phyloP scores from a whole-genome alignment of 2,797 vertebrate species.

The Margarornis squamiger region DNA sequence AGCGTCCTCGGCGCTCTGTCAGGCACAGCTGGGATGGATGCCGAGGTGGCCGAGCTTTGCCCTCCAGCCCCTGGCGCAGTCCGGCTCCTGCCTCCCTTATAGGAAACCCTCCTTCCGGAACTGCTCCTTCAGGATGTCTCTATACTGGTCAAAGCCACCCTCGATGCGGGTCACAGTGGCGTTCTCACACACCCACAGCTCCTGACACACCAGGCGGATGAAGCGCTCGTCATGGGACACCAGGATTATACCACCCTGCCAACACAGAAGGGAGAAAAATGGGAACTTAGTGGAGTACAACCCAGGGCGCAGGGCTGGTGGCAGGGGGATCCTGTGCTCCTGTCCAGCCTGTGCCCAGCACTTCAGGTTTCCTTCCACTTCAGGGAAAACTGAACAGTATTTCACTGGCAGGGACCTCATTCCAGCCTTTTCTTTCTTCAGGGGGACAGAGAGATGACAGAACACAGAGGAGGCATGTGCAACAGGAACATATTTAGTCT shows the following conservation, averaged over 20 bases:
- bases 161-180: slow-evolving; percentile 85
- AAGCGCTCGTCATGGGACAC: slow-evolving; percentile 95
- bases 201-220: slow-evolving; percentile 91
- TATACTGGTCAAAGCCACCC: slow-evolving; percentile 95
- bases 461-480: accelerated
- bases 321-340: background rate
- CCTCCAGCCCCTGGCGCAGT: background rate
- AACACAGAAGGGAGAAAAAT: background rate
- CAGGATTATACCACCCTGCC: slow-evolving; percentile 90
- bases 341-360: background rate
- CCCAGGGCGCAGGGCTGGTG: background rate
- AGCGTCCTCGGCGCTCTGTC: background rate
- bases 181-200: slow-evolving; percentile 93
- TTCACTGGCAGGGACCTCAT: background rate
- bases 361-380: background rate
- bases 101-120: slow-evolving; percentile 94
- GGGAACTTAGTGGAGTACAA: background rate
- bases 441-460: background rate
- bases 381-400: background rate
- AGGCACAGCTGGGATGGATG: slow-evolving; percentile 30
- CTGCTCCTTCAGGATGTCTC: slow-evolving; percentile 93
- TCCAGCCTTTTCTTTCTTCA: background rate
- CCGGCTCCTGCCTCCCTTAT: slow-evolving; percentile 71
- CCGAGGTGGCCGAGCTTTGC: background rate
- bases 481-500: background rate